Base-by-base conservation (phyloP, 2,888 invertebrate genomes). In the Silvanus unidentatus region DNA sequence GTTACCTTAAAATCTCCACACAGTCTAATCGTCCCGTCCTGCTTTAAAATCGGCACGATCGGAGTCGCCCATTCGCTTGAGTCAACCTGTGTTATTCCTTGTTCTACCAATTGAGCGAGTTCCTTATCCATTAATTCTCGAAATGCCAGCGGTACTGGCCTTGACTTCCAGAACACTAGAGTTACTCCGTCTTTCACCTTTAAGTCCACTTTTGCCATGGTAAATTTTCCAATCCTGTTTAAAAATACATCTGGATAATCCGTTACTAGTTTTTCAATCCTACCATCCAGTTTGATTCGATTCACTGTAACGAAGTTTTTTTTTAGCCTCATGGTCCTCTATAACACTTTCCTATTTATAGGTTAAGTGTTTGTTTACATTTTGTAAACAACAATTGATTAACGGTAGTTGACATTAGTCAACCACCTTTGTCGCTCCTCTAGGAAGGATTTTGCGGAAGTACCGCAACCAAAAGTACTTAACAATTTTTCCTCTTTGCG, bases 1-100 rank as follows among this genome's bases (percentile, higher is more conserved):
- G 54, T 57, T 2, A 45, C 42, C 16, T 54, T 58, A 43, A 53
- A 57, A 40, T 55, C 57, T 13, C 47, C 54, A 49, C 58, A 57
- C n/a, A 57, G 13, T 13, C 55, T 37, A n/a, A 55, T 22, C 13
- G 22, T 39, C 5, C 47, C 46, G 40, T 53, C 43, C n/a, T 34
- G 32, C 29, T 56, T 56, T 16, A 53, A 35, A n/a, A 54, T 43
- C n/a, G 49, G 52, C 10, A 56, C 53, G 11, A 55, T 30, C 15
- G 52, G 50, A 6, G 53, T 50, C 1, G 45, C 56, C 50, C 56
- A 57, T 12, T 47, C 36, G 11, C 16, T 27, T 12, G 34, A 12
- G 2, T 44, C 39, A 8, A 47, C 35, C 15, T 15, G 42, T 11
- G 28, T 42, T 11, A 48, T 39, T 2, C 32, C 43, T 28, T 42